Evolutionary conservation across 2,797 vertebrate species (phyloP).

Genomic region (Alouatta caraya): DNA sequence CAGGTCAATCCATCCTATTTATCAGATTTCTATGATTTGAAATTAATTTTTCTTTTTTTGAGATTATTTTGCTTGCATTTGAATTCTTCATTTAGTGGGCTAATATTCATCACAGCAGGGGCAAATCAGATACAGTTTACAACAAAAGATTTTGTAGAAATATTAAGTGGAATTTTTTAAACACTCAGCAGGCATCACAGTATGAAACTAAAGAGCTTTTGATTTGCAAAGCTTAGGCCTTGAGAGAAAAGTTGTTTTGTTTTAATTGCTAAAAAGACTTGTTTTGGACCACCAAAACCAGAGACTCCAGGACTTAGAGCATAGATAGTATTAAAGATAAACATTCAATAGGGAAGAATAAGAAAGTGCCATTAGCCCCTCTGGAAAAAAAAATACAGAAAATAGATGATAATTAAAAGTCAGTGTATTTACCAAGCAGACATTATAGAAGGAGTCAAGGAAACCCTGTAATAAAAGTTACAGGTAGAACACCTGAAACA

Average conservation of each 20-base stretch:
- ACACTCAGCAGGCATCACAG: neutral
- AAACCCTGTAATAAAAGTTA: neutral
- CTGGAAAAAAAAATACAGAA: neutral
- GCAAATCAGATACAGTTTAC: neutral
- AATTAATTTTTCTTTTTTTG: neutral
- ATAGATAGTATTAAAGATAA: neutral
- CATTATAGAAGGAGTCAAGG: neutral
- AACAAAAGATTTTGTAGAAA: neutral
- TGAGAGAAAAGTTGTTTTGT: neutral
- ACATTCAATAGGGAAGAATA: neutral
- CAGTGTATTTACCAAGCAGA: neutral
- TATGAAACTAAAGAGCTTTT: slow-evolving; percentile 23
- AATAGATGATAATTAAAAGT: slow-evolving; percentile 8
- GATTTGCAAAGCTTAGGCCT: neutral
- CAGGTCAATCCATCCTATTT: neutral
- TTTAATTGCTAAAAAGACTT: slow-evolving; percentile 47
- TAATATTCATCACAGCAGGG: neutral
- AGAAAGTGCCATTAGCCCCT: neutral
- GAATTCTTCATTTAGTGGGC: neutral
- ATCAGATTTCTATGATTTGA: neutral
- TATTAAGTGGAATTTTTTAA: neutral
- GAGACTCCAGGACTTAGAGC: neutral
- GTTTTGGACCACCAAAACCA: neutral
- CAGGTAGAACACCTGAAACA: neutral
- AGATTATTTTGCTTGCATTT: neutral